Base-by-base conservation (phyloP, 2,888 invertebrate species). In the Aporophyla lueneburgensis region DNA sequence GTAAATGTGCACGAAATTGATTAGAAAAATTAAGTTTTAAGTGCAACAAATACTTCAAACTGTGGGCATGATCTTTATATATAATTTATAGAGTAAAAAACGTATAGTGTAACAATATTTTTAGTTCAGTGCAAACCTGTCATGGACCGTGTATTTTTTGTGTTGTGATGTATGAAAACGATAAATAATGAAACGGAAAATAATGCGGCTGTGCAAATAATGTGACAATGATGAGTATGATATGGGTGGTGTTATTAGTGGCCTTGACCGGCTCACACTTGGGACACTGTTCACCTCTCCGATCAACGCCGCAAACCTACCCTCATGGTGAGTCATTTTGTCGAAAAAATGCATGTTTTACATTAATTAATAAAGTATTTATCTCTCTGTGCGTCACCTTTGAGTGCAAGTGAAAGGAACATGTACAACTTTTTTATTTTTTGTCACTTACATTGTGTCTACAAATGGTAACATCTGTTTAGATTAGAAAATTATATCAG, bases 101-200 rank as follows among this genome's bases (percentile, higher is more conserved):
- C 89, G 80, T 85, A 87, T 90, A 87, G 92, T 93, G 90, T 89
- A 89, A 81, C 87, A 88, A 86, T 92, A 92, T 91, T 91, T 92
- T 91, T 87, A 86, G 88, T 87, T 88, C 85, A 92, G 92, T 94
- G 92, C 87, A 92, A 94, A 93, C 92, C 93, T 94, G 95, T 95
- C 95, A 94, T 94, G 95, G 93, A 96, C 96, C 93, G 95, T 95
- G 94, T 95, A 95, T 95, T 95, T 96, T 94, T 95, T 96, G 93
- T 96, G 94, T 87, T 87, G 93, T 96, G 96, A 94, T 95, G 93
- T 95, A 93, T 94, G 92, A 93, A 94, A 95, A 94, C 92, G 89
- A 93, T 93, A 94, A 95, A 96, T 96, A 96, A 96, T 96, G 95
- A 95, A 94, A 95, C 93, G 93, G 89, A 95, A 95, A 96, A 93